A percentile compares a stretch with the other conserved stretches of the same genome.
Evolutionary conservation across 2,888 invertebrate genomes (phyloP).

Genomic region (Troglohyphantes excavatus): DNA sequence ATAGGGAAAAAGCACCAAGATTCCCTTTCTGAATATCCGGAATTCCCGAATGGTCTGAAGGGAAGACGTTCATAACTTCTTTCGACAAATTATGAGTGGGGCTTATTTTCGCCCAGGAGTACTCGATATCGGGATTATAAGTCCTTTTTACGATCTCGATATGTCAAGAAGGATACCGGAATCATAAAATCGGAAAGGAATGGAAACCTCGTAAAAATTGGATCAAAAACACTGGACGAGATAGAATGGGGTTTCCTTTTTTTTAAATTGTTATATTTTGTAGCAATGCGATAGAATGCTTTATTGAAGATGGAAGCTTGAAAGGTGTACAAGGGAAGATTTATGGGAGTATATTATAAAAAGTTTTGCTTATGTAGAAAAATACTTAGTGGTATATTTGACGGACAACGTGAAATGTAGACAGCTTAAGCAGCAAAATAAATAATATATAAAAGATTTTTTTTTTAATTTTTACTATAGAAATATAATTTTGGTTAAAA

Average conservation of each 20-base stretch:
- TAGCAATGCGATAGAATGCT: background rate
- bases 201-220: slow-evolving; percentile 28
- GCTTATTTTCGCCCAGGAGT: slow-evolving; percentile 52
- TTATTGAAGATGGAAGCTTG: background rate
- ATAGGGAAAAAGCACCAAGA: background rate
- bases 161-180: slow-evolving; percentile 65
- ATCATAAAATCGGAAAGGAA: slow-evolving; percentile 61
- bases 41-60: background rate
- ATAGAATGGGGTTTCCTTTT: background rate
- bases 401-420: no score
- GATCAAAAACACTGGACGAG: background rate
- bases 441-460: no score
- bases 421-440: no score
- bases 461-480: no score
- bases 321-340: background rate
- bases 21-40: slow-evolving; percentile 24
- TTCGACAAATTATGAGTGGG: slow-evolving; percentile 52
- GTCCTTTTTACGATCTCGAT: slow-evolving; percentile 71
- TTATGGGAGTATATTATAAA: background rate
- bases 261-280: background rate
- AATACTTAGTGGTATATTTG: background rate
- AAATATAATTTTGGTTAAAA: no score
- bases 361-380: background rate
- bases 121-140: slow-evolving; percentile 51
- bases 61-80: slow-evolving; percentile 23